phyloP scores from a whole-genome alignment of 2,113 vertebrate genomes.

The Perca schrenkii region DNA sequence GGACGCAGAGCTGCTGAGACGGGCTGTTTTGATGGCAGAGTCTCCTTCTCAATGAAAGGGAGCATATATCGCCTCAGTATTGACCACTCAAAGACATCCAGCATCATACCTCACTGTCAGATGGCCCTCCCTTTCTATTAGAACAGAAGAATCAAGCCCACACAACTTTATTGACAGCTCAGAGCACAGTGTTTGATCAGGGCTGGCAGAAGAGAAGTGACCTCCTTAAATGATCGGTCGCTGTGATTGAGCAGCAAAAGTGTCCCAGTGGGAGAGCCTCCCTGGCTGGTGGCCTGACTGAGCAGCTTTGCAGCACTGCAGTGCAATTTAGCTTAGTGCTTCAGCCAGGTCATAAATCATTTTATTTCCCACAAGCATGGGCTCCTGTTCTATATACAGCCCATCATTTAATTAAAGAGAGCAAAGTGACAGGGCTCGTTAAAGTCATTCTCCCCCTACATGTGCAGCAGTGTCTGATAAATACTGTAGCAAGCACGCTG shows the following conservation, averaged over 20 bases:
- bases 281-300: constrained; percentile 57
- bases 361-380: constrained; percentile 81
- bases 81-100: constrained; percentile 40
- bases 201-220: constrained; percentile 39
- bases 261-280: constrained; percentile 46
- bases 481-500: constrained; percentile 52
- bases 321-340: constrained; percentile 87
- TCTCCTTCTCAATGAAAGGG: constrained; percentile 15
- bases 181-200: constrained; percentile 27
- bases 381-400: constrained; percentile 81
- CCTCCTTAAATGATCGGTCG: constrained; percentile 49
- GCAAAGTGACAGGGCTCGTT: constrained; percentile 82
- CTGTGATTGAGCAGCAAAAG: constrained; percentile 40
- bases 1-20: constrained; percentile 58
- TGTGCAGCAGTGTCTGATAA: constrained; percentile 67
- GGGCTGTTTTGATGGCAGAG: constrained; percentile 41
- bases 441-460: constrained; percentile 69
- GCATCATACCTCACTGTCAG: constrained; percentile 24
- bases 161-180: constrained; percentile 26
- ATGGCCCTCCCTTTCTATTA: neutral
- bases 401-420: constrained; percentile 87
- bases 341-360: constrained; percentile 84
- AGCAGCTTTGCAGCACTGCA: constrained; percentile 82
- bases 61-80: constrained; percentile 25
- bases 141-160: neutral